Percentiles rank a stretch among this genome's conserved stretches.
Evolutionary conservation across 2,797 vertebrate genomes (phyloP).

Genomic region (Denticeps clupeoides): DNA sequence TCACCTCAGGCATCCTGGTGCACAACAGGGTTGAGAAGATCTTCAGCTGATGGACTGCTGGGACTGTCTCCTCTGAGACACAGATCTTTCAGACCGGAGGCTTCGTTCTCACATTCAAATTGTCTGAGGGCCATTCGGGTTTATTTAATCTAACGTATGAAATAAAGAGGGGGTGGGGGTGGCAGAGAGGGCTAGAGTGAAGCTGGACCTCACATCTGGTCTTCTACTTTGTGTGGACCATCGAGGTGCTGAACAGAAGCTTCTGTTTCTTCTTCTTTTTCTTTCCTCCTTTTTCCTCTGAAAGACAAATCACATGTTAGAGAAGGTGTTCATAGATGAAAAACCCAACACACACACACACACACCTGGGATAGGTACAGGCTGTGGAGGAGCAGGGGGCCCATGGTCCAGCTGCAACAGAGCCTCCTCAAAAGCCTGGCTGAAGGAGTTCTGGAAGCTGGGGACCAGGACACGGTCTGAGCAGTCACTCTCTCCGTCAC

Average conservation of each 20-base stretch:
- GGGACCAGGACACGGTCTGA: conserved; percentile 90
- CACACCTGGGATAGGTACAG: conserved; percentile 49
- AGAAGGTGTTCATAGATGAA: too few relatives aligned
- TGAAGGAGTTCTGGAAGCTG: conserved; percentile 98
- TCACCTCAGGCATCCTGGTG: too few relatives aligned
- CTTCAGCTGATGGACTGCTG: too few relatives aligned
- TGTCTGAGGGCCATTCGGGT: too few relatives aligned
- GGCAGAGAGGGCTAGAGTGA: neutral
- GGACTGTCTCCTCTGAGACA: too few relatives aligned
- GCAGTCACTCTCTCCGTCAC: conserved; percentile 89
- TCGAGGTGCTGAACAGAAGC: conserved; percentile 94
- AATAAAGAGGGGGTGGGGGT: conserved; percentile 16
- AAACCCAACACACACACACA: neutral
- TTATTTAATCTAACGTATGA: too few relatives aligned
- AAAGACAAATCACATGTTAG: conserved; percentile 18
- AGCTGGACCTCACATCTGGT: conserved; percentile 32
- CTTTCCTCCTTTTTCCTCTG: conserved; percentile 90
- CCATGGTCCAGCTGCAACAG: conserved; percentile 81
- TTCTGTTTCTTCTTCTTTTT: conserved; percentile 96
- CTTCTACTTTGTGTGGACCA: conserved; percentile 93
- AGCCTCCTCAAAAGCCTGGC: conserved; percentile 89
- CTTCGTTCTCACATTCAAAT: too few relatives aligned
- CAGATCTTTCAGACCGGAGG: too few relatives aligned
- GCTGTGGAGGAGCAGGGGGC: conserved; percentile 30
- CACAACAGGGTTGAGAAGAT: too few relatives aligned